phyloP scores from a whole-genome alignment of 2,888 invertebrate species.

The Dicyrtomina minuta region DNA sequence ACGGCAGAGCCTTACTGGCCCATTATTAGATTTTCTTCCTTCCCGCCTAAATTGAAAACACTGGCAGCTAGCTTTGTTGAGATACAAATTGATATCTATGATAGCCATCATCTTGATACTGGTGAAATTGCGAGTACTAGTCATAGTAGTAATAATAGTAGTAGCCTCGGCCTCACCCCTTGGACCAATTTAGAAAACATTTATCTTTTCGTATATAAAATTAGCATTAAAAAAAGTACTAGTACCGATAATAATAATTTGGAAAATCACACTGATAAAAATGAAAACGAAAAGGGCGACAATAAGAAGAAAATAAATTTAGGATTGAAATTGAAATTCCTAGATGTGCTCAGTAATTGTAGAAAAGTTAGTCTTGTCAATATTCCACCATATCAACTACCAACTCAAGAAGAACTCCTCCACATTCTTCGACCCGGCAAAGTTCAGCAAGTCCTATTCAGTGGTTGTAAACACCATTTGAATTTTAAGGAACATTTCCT shows the following conservation, averaged over 20 bases:
- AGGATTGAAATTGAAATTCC: no score
- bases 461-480: conserved; percentile 13
- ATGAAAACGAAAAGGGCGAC: background rate
- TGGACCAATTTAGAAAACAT: conserved; percentile 12
- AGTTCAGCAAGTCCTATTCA: background rate
- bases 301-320: background rate
- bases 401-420: background rate
- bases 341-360: conserved; percentile 1
- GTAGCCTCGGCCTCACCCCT: background rate
- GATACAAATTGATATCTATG: conserved; percentile 11
- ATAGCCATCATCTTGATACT: no score
- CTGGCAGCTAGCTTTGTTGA: conserved; percentile 22
- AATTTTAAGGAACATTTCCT: conserved; percentile 17
- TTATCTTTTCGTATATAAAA: conserved; percentile 16
- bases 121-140: background rate
- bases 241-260: no score
- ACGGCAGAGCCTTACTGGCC: conserved; percentile 1
- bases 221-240: no score
- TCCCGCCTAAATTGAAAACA: conserved; percentile 21
- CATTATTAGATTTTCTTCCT: conserved; percentile 2
- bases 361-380: conserved; percentile 3
- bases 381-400: conserved; percentile 9
- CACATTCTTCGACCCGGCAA: background rate
- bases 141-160: background rate
- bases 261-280: no score